Evolutionary conservation across 1,140 invertebrate genomes (phyloP).

Genomic region (Diachasmimorpha longicaudata): DNA sequence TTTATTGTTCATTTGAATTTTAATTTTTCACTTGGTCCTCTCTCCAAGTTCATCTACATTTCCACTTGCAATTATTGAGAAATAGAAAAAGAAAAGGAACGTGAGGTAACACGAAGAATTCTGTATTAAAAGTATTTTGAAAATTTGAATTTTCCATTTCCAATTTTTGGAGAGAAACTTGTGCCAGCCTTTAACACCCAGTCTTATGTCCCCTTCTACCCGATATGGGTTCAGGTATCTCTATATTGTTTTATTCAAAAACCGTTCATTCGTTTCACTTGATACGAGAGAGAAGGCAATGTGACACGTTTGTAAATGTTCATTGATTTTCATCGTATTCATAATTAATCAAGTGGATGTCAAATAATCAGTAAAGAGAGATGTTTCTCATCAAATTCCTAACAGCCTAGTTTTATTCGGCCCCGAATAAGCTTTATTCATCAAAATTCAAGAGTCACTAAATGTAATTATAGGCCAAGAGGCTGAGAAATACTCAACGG

Average conservation of each 20-base stretch:
- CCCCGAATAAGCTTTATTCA: not conserved
- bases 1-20: not conserved
- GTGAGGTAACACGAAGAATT: not conserved
- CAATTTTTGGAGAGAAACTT: not conserved
- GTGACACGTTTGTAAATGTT: not conserved
- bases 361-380: not conserved
- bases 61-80: not conserved
- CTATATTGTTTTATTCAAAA: not conserved
- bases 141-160: not conserved
- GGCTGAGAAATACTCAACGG: not conserved
- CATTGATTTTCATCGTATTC: not conserved
- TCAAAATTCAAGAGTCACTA: not conserved
- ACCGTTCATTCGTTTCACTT: conserved; percentile 8
- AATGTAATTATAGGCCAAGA: conserved; percentile 16
- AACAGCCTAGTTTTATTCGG: not conserved
- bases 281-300: conserved; percentile 7
- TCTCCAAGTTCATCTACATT: not conserved
- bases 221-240: conserved; percentile 7
- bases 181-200: conserved; percentile 5
- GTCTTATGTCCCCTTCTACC: conserved; percentile 7
- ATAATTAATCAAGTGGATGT: not conserved
- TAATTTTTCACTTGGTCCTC: conserved; percentile 4
- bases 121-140: not conserved
- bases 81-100: not conserved
- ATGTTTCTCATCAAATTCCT: not conserved